phyloP scores from a whole-genome alignment of 2,888 invertebrate genomes.

The Hirtodrosophila duncani region DNA sequence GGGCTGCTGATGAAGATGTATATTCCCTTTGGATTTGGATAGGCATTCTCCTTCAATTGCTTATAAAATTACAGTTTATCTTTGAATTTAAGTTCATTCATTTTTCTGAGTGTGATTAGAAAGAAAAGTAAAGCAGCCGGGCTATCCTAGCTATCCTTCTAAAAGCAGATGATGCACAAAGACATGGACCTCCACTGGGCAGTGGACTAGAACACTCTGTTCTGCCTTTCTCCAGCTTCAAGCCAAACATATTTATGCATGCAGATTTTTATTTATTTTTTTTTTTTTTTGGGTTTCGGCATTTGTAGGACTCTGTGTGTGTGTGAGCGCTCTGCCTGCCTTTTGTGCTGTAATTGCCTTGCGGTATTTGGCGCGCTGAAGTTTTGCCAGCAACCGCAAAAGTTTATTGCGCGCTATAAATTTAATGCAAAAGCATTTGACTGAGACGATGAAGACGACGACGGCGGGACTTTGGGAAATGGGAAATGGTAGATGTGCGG shows the following conservation, averaged over 20 bases:
- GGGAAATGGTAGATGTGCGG: background rate
- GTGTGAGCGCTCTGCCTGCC: background rate
- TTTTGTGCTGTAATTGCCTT: conserved; percentile 57
- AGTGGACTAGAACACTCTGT: conserved; percentile 6
- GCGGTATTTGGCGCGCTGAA: conserved; percentile 62
- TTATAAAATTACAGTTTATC: no score
- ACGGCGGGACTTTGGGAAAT: background rate
- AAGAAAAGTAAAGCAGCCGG: no score
- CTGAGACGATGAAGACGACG: conserved; percentile 24
- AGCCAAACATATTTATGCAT: conserved; percentile 51
- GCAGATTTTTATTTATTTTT: conserved; percentile 34
- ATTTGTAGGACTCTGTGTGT: conserved; percentile 9
- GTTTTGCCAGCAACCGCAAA: conserved; percentile 60
- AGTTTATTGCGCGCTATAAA: conserved; percentile 67
- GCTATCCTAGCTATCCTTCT: no score
- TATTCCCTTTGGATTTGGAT: no score
- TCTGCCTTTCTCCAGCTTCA: background rate
- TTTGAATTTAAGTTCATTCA: no score
- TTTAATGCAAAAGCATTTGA: conserved; percentile 67
- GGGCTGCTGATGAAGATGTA: no score
- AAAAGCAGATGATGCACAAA: conserved; percentile 36
- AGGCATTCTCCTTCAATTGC: no score
- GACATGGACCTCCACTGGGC: conserved; percentile 11
- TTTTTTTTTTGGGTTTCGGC: conserved; percentile 18
- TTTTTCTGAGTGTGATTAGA: no score